A percentile compares a stretch with the other conserved stretches of the same genome.
These are phyloP conservation scores for zebrafish (Danio rerio) DNA, from an alignment of 2,113 vertebrate species.

Conservation along the genomic window GRCz12tu NC_133200.1:15631001-15631500, in stretches of 20 bases:
- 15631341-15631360: background rate
- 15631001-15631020: too few relatives aligned
- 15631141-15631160: too few relatives aligned
- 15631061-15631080: too few relatives aligned
- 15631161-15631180: too few relatives aligned
- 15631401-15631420: background rate
- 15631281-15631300: background rate
- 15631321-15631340: background rate
- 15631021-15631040: too few relatives aligned
- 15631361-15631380: slow-evolving; percentile 12
- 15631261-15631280: background rate
- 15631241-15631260: background rate
- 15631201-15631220: too few relatives aligned
- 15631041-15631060: too few relatives aligned
- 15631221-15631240: background rate
- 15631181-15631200: too few relatives aligned
- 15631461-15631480: slow-evolving; percentile 7
- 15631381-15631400: background rate
- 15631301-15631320: background rate
- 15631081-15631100: too few relatives aligned
- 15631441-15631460: background rate
- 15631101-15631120: too few relatives aligned
- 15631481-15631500: slow-evolving; percentile 12
- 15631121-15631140: too few relatives aligned
- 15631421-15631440: background rate